Evolutionary conservation across 2,797 vertebrate genomes (phyloP), one percentile per base, ranked within the genome.

Genomic region (Sebastes itinus): DNA sequence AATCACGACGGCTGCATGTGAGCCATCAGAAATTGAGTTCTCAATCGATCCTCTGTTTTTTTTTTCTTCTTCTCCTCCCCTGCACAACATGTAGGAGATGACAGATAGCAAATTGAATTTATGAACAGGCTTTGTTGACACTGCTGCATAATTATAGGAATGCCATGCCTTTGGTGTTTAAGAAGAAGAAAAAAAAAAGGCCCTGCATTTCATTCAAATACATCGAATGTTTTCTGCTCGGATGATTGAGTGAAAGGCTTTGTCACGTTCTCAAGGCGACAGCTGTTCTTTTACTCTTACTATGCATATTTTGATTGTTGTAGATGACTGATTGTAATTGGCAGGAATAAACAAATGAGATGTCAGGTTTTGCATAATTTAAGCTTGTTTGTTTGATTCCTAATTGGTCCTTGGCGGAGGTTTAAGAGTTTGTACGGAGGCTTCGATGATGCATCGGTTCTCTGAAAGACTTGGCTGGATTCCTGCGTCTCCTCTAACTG

Each of bases 31-130:
- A 92, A 92, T 88, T 77, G 88, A 93, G 84, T 87, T 91, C 88
- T 91, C 85, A 77, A 93, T 95, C 83, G 90, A 95, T 92, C 82
- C 61, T 25, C 71, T 77, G 63, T 84, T 80, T 81, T 85, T 87
- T 79, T 86, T 86, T 87, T 79, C 83, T 86, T 88, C 77, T 72
- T 54, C 70, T 77, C 66, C 72, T 78, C 64, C 49, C 13, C 63
- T 58, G 61, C 72, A 86, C 84, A 90, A 91, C 93, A 90, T 77
- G 83, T 79, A 89, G 81, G 82, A 87, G 87, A 92, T 93, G 94
- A 94, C 93, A 91, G 90, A 93, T 82, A 92, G 92, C 92, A 95
- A 95, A 95, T 95, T 93, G 87, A 94, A 95, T 95, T 94, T 82
- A 94, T 93, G 89, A 95, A 93, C 91, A 90, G 77, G 74, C 79